A percentile compares a stretch with the other conserved stretches of the same genome.
Evolutionary conservation across 2,113 vertebrate genomes (phyloP).

Genomic region (Puffinus mauretanicus): DNA sequence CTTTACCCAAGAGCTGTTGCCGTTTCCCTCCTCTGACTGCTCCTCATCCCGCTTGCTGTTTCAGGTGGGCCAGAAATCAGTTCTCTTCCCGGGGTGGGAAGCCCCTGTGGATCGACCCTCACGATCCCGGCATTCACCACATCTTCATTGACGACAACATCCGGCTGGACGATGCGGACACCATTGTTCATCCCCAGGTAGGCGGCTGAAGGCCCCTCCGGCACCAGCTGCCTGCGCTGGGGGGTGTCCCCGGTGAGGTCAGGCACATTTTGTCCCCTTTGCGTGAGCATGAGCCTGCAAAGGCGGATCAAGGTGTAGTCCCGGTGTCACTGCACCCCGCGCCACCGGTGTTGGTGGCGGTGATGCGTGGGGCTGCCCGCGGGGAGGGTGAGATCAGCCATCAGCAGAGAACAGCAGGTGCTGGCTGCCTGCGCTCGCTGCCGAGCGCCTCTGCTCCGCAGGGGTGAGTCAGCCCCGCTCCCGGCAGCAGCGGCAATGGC

Average conservation of each 20-base stretch:
- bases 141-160: conserved; percentile 93
- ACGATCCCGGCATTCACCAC: conserved; percentile 81
- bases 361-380: accelerated
- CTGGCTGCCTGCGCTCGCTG: not conserved
- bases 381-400: not conserved
- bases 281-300: not conserved
- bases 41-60: not conserved
- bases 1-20: accelerated
- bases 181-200: conserved; percentile 86
- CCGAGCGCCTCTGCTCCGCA: not conserved
- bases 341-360: accelerated
- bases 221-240: accelerated
- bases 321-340: not conserved
- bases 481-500: not conserved
- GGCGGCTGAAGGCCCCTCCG: not conserved
- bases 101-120: conserved; percentile 87
- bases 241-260: not conserved
- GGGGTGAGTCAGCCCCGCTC: not conserved
- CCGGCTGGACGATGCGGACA: conserved; percentile 77
- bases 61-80: conserved; percentile 84
- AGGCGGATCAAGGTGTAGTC: not conserved
- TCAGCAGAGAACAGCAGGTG: not conserved
- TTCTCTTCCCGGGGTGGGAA: conserved; percentile 84
- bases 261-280: not conserved
- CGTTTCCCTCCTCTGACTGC: not conserved